Base-by-base conservation (phyloP, 2,888 invertebrate species). In the Tetragonula carbonaria region DNA sequence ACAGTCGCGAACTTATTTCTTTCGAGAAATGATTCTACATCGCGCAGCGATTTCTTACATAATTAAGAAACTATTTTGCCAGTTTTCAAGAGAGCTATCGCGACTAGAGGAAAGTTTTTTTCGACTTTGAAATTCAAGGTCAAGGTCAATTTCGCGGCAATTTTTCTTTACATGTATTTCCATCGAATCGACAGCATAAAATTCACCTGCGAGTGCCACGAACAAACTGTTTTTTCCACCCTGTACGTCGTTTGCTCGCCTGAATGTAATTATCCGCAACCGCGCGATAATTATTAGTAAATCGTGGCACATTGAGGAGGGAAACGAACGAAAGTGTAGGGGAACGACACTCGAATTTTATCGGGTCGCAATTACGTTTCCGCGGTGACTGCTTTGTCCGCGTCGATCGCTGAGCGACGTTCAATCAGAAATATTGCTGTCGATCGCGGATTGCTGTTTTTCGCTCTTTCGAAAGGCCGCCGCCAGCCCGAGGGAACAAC, bases 341-440 rank as follows among this genome's bases (percentile, higher is more conserved):
- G 68, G 68, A 65, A 16, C 28, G 50, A 45, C 38, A 66, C 78
- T 23, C 51, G 57, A 28, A 45, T 65, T 57, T 33, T 18, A n/a
- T 63, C 63, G 78, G n/a, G 38, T 23, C 59, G 67, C 45, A 78
- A 81, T 78, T 78, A 78, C 53, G 59, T 78, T 59, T 28, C 53
- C 55, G 23, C 55, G 18, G 33, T 38, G 14, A 28, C 45, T 70
- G 53, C 45, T 78, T 53, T 78, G 72, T 72, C 45, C 72, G 13
- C 21, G 79, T 81, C 80, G 80, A 76, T 66, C 55, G 51, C 67
- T 77, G 62, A 76, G 65, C 87, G 85, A 87, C 77, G 78, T 53
- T 78, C 82, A 70, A 84, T 82, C 76, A 76, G 74, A 87, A 85
- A 85, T 87, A 87, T 80, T 77, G 83, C 71, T 70, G 84, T 76